These are phyloP conservation scores for Solenopsis invicta DNA, from an alignment of 1,140 invertebrate species.

Conservation along the genomic window DNA sequence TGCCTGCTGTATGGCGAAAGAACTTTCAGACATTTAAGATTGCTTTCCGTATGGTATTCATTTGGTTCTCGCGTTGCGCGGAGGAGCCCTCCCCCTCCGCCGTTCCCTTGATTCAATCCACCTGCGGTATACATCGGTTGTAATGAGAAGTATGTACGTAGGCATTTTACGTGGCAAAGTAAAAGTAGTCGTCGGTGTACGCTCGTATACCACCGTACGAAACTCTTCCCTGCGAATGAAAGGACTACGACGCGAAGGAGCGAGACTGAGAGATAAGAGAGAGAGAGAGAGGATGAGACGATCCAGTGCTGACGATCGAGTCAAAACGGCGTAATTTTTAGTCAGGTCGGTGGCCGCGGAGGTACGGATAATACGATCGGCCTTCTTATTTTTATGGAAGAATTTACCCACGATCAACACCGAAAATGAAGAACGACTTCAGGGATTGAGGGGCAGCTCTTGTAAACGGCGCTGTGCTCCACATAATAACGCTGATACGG, in stretches of 20 bases:
- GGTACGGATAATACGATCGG: constrained; percentile 38
- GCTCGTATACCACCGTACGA: constrained; percentile 4
- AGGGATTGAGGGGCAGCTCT: constrained; percentile 27
- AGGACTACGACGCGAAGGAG: not conserved
- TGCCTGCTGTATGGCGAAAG: constrained; percentile 40
- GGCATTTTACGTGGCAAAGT: constrained; percentile 67
- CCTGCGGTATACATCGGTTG: constrained; percentile 43
- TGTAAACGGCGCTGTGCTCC: constrained; percentile 65
- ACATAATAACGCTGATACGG: constrained; percentile 75
- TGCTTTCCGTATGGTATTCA: constrained; percentile 7
- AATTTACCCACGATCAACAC: constrained; percentile 72
- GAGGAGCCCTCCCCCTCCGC: not conserved
- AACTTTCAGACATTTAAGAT: constrained; percentile 53
- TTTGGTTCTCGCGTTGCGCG: constrained; percentile 19
- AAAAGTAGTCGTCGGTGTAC: constrained; percentile 8
- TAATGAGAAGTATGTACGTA: constrained; percentile 46
- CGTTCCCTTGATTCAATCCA: constrained; percentile 1
- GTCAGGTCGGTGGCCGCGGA: constrained; percentile 25
- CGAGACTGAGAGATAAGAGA: not conserved
- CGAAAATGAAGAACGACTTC: constrained; percentile 57
- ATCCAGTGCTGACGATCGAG: constrained; percentile 4
- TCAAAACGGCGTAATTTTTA: constrained; percentile 39
- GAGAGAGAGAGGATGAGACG: too few relatives aligned
- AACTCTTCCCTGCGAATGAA: constrained; percentile 4
- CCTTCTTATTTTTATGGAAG: constrained; percentile 71